Conservation (phyloP, 1,140 invertebrate genomes). For the Steinernema khuongi region DNA sequence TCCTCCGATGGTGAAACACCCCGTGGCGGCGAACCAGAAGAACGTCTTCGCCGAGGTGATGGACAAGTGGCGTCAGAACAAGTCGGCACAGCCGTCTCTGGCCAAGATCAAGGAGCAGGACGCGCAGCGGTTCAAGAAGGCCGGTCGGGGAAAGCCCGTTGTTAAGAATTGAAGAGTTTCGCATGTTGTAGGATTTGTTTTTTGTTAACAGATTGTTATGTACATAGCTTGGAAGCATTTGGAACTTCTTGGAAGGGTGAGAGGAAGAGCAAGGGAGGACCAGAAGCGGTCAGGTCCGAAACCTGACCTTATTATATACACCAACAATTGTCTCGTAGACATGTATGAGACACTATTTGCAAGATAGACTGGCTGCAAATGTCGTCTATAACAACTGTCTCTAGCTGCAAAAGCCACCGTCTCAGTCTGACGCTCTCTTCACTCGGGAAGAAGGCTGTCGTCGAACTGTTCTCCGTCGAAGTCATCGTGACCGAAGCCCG, state of each 20-base stretch:
- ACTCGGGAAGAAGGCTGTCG: background rate
- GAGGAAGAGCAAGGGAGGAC: background rate
- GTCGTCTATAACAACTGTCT: background rate
- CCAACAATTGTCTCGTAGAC: background rate
- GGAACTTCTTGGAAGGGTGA: background rate
- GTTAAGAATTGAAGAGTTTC: conserved; percentile 20
- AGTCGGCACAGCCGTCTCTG: conserved; percentile 40
- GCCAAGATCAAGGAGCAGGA: conserved; percentile 40
- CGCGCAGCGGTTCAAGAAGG: conserved; percentile 45
- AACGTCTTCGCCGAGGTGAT: conserved; percentile 1
- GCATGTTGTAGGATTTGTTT: conserved; percentile 13
- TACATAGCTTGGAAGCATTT: conserved; percentile 12
- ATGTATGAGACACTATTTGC: background rate
- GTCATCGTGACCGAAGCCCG: conserved; percentile 67
- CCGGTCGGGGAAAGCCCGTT: conserved; percentile 46
- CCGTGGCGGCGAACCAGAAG: background rate
- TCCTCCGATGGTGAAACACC: conserved; percentile 66
- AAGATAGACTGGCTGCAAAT: background rate
- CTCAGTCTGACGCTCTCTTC: background rate
- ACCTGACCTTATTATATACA: background rate
- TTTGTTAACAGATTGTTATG: conserved; percentile 17
- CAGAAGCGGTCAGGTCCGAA: conserved; percentile 1
- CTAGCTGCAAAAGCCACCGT: conserved; percentile 2
- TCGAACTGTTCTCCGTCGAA: conserved; percentile 72
- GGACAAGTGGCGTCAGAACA: conserved; percentile 8